These are phyloP conservation scores for Eucidaris tribuloides DNA, from an alignment of 35 echinoderm and acorn worm species.

Conservation along the genomic window DNA sequence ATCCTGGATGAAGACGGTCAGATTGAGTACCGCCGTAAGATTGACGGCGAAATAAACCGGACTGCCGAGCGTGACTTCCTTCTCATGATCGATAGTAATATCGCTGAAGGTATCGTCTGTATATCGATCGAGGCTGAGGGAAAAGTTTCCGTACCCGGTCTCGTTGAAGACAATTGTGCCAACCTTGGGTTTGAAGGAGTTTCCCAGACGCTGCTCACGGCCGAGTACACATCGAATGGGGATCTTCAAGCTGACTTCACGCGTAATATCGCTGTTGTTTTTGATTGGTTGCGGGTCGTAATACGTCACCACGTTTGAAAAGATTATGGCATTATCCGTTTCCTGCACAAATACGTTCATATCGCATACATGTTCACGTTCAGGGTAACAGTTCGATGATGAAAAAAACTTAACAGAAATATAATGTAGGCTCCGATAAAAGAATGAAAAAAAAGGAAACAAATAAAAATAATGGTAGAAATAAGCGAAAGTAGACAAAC, in stretches of 20 bases:
- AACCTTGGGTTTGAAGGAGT: neutral
- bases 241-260: constrained; percentile 1
- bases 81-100: neutral
- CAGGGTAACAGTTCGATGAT: no score
- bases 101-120: neutral
- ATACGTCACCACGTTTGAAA: constrained; percentile 22
- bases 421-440: no score
- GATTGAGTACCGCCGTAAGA: neutral
- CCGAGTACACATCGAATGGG: neutral
- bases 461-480: no score
- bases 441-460: no score
- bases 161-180: neutral
- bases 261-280: neutral
- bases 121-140: constrained; percentile 12
- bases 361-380: no score
- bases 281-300: neutral
- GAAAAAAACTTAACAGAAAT: no score
- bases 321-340: no score
- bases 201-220: neutral
- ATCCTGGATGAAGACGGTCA: constrained; percentile 4
- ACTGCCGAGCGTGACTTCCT: neutral
- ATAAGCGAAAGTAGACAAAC: no score
- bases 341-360: no score
- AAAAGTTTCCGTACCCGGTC: constrained; percentile 5
- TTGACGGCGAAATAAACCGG: constrained; percentile 6